phyloP scores from a whole-genome alignment of 2,888 invertebrate genomes.

The Augochlorella aurata region DNA sequence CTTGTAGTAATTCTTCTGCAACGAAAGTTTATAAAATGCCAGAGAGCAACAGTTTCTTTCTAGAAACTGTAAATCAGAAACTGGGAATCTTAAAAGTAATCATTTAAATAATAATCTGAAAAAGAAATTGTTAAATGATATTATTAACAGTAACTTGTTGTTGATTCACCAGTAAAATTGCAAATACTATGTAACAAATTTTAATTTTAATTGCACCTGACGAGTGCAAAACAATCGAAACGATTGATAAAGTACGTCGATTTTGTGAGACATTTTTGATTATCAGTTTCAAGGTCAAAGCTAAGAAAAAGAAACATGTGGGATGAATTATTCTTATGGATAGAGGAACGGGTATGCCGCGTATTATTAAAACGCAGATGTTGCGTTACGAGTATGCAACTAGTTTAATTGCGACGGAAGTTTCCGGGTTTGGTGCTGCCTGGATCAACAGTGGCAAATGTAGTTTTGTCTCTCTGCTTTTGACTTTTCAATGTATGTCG shows the following conservation, averaged over 20 bases:
- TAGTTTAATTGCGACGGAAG: neutral
- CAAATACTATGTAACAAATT: neutral
- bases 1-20: neutral
- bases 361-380: conserved; percentile 6
- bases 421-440: neutral
- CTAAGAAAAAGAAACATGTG: neutral
- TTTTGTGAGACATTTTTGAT: neutral
- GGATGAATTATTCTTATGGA: neutral
- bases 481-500: conserved; percentile 14
- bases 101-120: neutral
- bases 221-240: too few species aligned
- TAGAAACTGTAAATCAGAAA: too few species aligned
- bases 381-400: neutral
- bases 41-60: neutral
- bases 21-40: neutral
- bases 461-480: neutral
- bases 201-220: neutral
- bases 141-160: neutral
- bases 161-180: neutral
- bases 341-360: neutral
- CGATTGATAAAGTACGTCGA: neutral
- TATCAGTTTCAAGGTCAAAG: neutral
- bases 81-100: neutral
- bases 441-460: neutral
- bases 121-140: neutral